phyloP scores from a whole-genome alignment of 2,888 invertebrate species.

The Priocnemis perturbator region DNA sequence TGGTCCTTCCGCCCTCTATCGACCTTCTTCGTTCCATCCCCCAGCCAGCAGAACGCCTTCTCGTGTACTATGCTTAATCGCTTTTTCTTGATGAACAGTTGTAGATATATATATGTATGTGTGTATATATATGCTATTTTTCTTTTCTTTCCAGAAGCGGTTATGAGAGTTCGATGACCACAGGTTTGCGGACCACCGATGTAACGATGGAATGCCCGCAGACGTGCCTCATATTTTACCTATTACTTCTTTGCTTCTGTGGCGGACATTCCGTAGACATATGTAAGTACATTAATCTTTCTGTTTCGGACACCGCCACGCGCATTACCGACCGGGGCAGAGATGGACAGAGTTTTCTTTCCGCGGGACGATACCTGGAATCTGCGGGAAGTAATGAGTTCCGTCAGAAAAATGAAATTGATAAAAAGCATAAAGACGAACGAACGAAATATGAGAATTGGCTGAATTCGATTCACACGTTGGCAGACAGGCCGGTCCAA shows the following conservation, averaged over 20 bases:
- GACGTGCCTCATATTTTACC: slow-evolving; percentile 68
- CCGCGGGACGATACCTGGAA: no score
- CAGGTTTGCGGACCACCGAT: slow-evolving; percentile 61
- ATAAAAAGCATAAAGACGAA: no score
- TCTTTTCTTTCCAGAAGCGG: slow-evolving; percentile 64
- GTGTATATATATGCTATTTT: no score
- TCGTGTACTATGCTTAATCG: slow-evolving; percentile 44
- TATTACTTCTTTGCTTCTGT: slow-evolving; percentile 65
- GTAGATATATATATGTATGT: no score
- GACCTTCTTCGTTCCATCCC: slow-evolving; percentile 10
- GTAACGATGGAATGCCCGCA: slow-evolving; percentile 70
- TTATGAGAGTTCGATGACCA: slow-evolving; percentile 74
- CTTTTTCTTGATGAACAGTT: slow-evolving; percentile 7
- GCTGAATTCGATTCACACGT: no score
- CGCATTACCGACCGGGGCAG: background rate
- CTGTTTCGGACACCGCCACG: background rate
- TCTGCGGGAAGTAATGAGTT: no score
- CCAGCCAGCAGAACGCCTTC: slow-evolving; percentile 22
- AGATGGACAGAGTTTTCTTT: no score
- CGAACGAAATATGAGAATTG: no score
- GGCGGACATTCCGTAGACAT: slow-evolving; percentile 71
- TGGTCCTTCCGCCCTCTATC: background rate
- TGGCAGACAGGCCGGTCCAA: no score
- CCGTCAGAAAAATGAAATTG: no score
- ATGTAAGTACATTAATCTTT: slow-evolving; percentile 64